Conservation (phyloP, 1,140 invertebrate species). For the Hylaeus volcanicus region DNA sequence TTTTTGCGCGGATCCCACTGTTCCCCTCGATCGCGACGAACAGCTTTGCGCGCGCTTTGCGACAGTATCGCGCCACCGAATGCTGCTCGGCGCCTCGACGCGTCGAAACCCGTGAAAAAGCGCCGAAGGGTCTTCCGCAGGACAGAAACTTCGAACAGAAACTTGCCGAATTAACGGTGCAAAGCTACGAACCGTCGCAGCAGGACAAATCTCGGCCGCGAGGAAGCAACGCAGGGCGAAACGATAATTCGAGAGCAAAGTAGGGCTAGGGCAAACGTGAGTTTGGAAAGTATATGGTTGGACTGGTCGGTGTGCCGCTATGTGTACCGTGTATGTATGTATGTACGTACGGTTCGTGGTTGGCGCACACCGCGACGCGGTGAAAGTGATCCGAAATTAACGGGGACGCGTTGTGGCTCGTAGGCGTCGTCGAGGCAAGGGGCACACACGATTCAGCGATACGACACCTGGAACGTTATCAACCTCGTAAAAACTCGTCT, state of each 20-base stretch:
- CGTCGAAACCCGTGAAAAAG: no score
- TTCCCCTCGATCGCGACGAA: neutral
- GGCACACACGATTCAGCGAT: slow-evolving; percentile 27
- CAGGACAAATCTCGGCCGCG: no score
- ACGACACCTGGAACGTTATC: slow-evolving; percentile 31
- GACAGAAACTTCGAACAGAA: no score
- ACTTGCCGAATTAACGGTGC: no score
- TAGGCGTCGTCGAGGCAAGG: slow-evolving; percentile 53
- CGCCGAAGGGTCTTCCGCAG: neutral
- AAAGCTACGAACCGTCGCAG: no score
- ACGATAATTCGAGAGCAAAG: slow-evolving; percentile 2
- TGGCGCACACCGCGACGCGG: slow-evolving; percentile 18
- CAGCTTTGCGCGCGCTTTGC: neutral
- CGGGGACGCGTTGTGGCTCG: slow-evolving; percentile 59
- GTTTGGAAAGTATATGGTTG: slow-evolving; percentile 48
- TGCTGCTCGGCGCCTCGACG: no score
- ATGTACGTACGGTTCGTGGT: neutral
- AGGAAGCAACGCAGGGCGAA: neutral
- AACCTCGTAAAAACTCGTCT: slow-evolving; percentile 14
- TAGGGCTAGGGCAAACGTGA: slow-evolving; percentile 26
- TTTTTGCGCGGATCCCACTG: neutral
- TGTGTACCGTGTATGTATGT: neutral
- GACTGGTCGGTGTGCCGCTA: no score
- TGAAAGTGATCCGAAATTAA: slow-evolving; percentile 68
- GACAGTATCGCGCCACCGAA: no score